These are phyloP conservation scores for Crax fasciolata DNA, from an alignment of 2,797 vertebrate genomes.

Conservation along the genomic window DNA sequence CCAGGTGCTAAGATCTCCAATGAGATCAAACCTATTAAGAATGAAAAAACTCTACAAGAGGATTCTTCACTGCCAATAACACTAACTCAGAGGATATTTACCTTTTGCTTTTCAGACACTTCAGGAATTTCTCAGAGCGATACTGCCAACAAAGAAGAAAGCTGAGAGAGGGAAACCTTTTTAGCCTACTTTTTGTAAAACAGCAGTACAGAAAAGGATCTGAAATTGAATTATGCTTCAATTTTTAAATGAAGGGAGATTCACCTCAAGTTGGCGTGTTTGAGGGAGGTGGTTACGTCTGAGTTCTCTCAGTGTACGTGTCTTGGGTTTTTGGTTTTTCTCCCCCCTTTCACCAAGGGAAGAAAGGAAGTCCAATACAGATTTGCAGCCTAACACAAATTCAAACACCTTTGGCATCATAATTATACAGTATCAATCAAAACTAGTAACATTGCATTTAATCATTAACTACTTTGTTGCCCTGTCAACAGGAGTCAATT, in stretches of 20 bases:
- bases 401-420: conserved; percentile 14
- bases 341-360: background rate
- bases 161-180: background rate
- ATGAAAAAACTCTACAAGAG: background rate
- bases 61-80: background rate
- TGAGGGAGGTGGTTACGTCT: background rate
- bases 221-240: background rate
- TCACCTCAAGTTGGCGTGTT: background rate
- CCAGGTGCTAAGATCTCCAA: background rate
- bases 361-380: background rate
- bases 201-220: background rate
- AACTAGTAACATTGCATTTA: background rate
- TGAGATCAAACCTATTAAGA: background rate
- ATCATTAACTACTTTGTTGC: conserved; percentile 10
- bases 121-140: background rate
- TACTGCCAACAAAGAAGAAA: background rate
- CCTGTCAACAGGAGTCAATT: background rate
- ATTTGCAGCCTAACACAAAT: background rate
- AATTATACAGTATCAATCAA: conserved; percentile 48
- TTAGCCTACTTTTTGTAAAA: background rate
- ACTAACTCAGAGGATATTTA: background rate
- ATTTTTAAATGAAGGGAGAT: background rate
- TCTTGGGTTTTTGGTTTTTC: background rate
- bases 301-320: background rate
- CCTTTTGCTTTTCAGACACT: background rate